These are phyloP conservation scores for Andrena camellia DNA, from an alignment of 2,888 invertebrate species.

Conservation along the genomic window DNA sequence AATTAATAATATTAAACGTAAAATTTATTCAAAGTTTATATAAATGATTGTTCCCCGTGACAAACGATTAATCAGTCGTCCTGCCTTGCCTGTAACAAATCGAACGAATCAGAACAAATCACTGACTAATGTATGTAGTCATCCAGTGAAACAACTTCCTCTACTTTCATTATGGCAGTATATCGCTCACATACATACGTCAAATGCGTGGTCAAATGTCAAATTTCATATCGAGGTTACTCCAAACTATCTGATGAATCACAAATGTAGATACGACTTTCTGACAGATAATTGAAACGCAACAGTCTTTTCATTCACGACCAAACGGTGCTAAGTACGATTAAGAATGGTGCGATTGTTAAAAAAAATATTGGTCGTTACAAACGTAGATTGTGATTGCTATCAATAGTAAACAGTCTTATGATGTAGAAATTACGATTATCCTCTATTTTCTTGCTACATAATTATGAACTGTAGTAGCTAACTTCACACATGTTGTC, in stretches of 20 bases:
- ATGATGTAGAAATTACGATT: slow-evolving; percentile 38
- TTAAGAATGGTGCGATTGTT: slow-evolving; percentile 2
- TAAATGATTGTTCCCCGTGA: background rate
- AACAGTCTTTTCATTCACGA: background rate
- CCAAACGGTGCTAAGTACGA: background rate
- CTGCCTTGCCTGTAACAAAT: slow-evolving; percentile 54
- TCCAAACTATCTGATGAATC: slow-evolving; percentile 42
- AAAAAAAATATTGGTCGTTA: slow-evolving; percentile 1
- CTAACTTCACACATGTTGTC: slow-evolving; percentile 50
- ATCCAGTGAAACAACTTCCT: background rate
- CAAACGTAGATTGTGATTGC: slow-evolving; percentile 13
- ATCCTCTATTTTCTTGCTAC: slow-evolving; percentile 16
- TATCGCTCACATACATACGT: slow-evolving; percentile 42
- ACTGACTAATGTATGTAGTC: slow-evolving; percentile 17
- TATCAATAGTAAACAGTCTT: slow-evolving; percentile 40
- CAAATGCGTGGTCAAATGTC: slow-evolving; percentile 56
- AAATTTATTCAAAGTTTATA: slow-evolving; percentile 11
- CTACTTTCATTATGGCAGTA: slow-evolving; percentile 28
- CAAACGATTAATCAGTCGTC: slow-evolving; percentile 6
- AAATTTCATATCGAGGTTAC: slow-evolving; percentile 60
- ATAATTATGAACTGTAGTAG: slow-evolving; percentile 16
- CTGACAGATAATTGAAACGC: slow-evolving; percentile 7
- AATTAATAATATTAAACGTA: slow-evolving; percentile 9
- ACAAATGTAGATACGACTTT: slow-evolving; percentile 18
- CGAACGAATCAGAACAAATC: slow-evolving; percentile 57